These are phyloP conservation scores for Myrmophylax atrothorax DNA, from an alignment of 2,113 vertebrate genomes.

Conservation along the genomic window DNA sequence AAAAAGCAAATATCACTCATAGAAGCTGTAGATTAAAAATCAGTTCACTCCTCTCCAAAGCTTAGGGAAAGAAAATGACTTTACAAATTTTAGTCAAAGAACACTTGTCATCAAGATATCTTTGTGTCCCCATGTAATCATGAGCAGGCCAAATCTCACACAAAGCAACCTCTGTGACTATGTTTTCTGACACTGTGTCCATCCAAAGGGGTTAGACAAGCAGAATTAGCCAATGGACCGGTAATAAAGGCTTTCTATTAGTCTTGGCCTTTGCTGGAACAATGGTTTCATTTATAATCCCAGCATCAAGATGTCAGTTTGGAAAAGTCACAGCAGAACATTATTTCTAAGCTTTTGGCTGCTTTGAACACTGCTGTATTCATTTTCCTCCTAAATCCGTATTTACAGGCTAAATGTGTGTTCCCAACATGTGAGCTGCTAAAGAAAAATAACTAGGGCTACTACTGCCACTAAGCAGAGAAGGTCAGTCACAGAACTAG, in stretches of 20 bases:
- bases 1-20: slow-evolving; percentile 42
- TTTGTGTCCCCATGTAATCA: slow-evolving; percentile 41
- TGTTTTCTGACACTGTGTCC: slow-evolving; percentile 63
- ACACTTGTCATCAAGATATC: slow-evolving; percentile 60
- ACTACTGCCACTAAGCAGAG: background rate
- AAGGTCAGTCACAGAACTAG: slow-evolving; percentile 4
- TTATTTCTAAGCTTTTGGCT: slow-evolving; percentile 62
- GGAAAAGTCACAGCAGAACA: slow-evolving; percentile 65
- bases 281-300: slow-evolving; percentile 69
- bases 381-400: slow-evolving; percentile 56
- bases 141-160: slow-evolving; percentile 63
- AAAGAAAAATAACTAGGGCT: slow-evolving; percentile 42
- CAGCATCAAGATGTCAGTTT: slow-evolving; percentile 56
- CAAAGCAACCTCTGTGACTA: slow-evolving; percentile 68
- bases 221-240: slow-evolving; percentile 51
- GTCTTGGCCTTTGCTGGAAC: slow-evolving; percentile 30
- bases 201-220: slow-evolving; percentile 68
- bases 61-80: slow-evolving; percentile 50
- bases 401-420: slow-evolving; percentile 41
- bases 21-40: slow-evolving; percentile 50
- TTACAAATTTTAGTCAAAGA: slow-evolving; percentile 65
- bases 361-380: slow-evolving; percentile 47
- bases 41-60: slow-evolving; percentile 38
- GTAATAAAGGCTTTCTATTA: slow-evolving; percentile 70
- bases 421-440: slow-evolving; percentile 30